Percentiles rank a stretch among this genome's conserved stretches.
phyloP scores from a whole-genome alignment of 2,113 vertebrate genomes.

The Labeo rohita region DNA sequence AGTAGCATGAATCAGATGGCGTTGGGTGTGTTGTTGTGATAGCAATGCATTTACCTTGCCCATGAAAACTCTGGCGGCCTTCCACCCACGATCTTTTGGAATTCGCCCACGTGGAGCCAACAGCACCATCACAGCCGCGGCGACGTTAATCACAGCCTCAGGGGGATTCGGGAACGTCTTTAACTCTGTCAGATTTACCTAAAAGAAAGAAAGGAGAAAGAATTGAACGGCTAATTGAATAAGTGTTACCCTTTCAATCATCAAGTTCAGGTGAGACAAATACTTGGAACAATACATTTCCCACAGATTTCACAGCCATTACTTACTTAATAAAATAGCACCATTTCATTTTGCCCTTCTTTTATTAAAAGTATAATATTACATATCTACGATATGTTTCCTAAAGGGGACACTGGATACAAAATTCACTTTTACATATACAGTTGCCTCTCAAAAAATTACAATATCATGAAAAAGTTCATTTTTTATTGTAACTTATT shows the following conservation, averaged over 20 bases:
- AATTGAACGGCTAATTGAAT: background rate
- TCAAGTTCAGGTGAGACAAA: background rate
- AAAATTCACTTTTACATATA: too few species aligned
- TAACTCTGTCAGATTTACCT: constrained; percentile 85
- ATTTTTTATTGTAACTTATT: too few species aligned
- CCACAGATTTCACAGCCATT: background rate
- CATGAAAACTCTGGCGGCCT: constrained; percentile 80
- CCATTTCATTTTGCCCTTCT: background rate
- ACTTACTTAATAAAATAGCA: background rate
- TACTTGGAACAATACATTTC: background rate
- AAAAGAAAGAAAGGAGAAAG: background rate
- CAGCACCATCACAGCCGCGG: constrained; percentile 83
- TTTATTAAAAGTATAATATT: background rate
- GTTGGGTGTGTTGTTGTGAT: constrained; percentile 39
- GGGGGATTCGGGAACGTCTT: constrained; percentile 84
- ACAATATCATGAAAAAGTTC: too few species aligned
- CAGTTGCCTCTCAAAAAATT: too few species aligned
- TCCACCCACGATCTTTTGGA: constrained; percentile 82
- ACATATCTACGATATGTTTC: background rate
- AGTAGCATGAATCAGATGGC: constrained; percentile 71
- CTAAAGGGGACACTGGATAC: too few species aligned
- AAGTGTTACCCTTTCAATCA: background rate
- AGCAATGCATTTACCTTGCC: constrained; percentile 80
- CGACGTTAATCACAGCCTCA: constrained; percentile 79
- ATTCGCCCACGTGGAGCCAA: constrained; percentile 76